Conservation (phyloP, 1,140 invertebrate genomes). For the Drosophila burlai region DNA sequence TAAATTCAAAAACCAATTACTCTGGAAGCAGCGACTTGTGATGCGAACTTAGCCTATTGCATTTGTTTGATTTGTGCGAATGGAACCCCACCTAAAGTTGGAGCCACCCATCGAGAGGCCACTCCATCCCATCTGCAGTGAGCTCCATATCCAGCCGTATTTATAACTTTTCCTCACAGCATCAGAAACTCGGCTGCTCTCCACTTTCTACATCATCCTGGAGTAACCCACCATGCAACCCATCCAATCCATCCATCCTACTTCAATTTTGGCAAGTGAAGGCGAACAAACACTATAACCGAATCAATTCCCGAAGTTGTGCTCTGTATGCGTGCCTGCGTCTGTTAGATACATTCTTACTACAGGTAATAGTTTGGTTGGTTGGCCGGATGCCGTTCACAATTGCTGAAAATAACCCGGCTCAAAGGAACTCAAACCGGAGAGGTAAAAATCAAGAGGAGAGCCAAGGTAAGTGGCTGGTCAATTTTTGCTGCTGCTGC, state of each 20-base stretch:
- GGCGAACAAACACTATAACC: slow-evolving; percentile 4
- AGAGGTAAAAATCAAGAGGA: slow-evolving; percentile 10
- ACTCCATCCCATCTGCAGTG: background rate
- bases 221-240: background rate
- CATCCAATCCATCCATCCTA: slow-evolving; percentile 9
- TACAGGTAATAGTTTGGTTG: slow-evolving; percentile 65
- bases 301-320: slow-evolving; percentile 23
- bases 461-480: slow-evolving; percentile 44
- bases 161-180: slow-evolving; percentile 39
- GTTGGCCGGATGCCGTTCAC: slow-evolving; percentile 26
- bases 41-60: background rate
- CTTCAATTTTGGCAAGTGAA: slow-evolving; percentile 44
- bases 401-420: slow-evolving; percentile 66
- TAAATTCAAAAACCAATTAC: slow-evolving; percentile 9
- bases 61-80: slow-evolving; percentile 21
- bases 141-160: slow-evolving; percentile 15
- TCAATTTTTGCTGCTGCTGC: slow-evolving; percentile 52
- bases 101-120: slow-evolving; percentile 14
- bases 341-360: slow-evolving; percentile 71
- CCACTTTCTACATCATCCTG: background rate
- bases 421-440: slow-evolving; percentile 20
- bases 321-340: slow-evolving; percentile 21
- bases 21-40: background rate
- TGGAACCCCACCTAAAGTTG: slow-evolving; percentile 16
- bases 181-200: slow-evolving; percentile 10